phyloP scores from a whole-genome alignment of 2,113 vertebrate species.

The Tragulus kanchil region DNA sequence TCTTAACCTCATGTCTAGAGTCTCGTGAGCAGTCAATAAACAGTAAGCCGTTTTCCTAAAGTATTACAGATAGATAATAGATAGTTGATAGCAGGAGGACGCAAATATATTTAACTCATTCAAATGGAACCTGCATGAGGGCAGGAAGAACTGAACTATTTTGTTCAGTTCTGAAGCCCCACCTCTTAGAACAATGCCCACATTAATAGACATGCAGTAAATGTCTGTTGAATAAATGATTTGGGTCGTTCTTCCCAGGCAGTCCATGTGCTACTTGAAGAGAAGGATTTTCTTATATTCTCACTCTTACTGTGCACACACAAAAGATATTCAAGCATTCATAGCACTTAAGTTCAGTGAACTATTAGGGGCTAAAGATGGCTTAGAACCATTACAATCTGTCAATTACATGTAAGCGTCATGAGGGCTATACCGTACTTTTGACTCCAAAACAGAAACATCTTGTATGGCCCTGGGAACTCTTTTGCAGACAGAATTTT shows the following conservation, averaged over 20 bases:
- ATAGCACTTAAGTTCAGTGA: accelerated
- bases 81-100: neutral
- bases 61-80: too few relatives aligned
- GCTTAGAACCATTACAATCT: neutral
- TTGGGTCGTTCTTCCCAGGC: neutral
- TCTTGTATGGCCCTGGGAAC: neutral
- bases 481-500: neutral
- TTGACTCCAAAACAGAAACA: neutral
- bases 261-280: neutral
- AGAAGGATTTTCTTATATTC: neutral
- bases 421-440: neutral
- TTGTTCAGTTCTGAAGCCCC: neutral
- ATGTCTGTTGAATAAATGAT: neutral
- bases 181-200: neutral
- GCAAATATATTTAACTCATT: neutral
- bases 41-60: neutral
- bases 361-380: accelerated
- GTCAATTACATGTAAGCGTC: neutral
- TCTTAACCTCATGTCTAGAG: neutral
- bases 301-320: accelerated
- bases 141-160: neutral
- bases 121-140: neutral
- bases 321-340: neutral
- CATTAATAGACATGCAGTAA: neutral
- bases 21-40: neutral